Base-by-base conservation (phyloP, 2,113 vertebrate genomes). In the Cranoglanis bouderius region DNA sequence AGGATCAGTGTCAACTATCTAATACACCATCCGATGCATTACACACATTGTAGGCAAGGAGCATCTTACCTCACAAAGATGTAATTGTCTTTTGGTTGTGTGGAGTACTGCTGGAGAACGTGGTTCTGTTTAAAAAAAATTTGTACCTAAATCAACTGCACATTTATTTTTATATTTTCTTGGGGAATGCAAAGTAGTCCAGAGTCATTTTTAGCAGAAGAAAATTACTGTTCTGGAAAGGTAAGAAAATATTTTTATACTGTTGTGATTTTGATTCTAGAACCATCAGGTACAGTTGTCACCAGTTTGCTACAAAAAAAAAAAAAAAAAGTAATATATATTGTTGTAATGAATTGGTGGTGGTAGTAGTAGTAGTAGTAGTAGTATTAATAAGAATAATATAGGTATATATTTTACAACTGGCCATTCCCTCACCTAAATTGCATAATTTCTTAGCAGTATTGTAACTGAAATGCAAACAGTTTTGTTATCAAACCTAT, bases 211-310 rank as follows among this genome's bases (percentile, higher is more conserved):
- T 38, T 77, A 51, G 53, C 12, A 53, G 55, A 87, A 82, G 59
- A 81, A 53, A 88, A 72, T n/a, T 3, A 87, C 24, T 29, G 6
- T 21, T 67, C 32, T 21, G 49, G 6, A 84, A 84, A 55, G 87
- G 87, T 88, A 84, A 88, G 80, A 74, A n/a, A 59, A 57, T 59
- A 83, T 74, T 82, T 82, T 57, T 26, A 32, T 0, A 1, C 0
- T 55, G n/a, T 13, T 63, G 2, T 61, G 9, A 21, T 82, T 57
- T 26, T 82, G 2, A 65, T 40, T 51, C 10, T 38, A 46, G 4
- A 82, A 81, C 49, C 49, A 81, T 14, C 26, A 24, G 72, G 21
- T 29, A 74, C 46, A 49, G 46, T 49, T 10, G 38, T 77, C 40
- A 77, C 40, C 74, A 46, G 74, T 14, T 77, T 43, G 6, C 16